Evolutionary conservation across 2,888 invertebrate species (phyloP).

Genomic region (Punctoribates punctum): DNA sequence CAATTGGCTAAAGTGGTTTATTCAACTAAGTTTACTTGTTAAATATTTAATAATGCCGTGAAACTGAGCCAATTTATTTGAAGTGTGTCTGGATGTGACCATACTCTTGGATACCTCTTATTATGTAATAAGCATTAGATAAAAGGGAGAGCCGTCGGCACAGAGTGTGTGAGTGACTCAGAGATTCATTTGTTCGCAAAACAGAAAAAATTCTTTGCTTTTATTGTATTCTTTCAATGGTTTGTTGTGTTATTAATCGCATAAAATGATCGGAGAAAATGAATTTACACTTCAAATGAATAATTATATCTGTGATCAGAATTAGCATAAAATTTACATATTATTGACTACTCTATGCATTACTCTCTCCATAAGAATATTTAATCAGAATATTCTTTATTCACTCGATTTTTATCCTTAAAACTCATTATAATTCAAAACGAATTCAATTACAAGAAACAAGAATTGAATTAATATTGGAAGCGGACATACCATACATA

Average conservation of each 20-base stretch:
- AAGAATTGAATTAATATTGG: too few relatives aligned
- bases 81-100: too few relatives aligned
- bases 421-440: not conserved
- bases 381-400: not conserved
- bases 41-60: too few relatives aligned
- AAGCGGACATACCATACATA: too few relatives aligned
- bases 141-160: too few relatives aligned
- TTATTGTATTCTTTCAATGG: slow-evolving; percentile 11
- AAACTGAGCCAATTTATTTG: too few relatives aligned
- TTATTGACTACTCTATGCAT: not conserved
- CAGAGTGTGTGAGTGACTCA: too few relatives aligned
- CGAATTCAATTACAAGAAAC: not conserved
- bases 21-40: too few relatives aligned
- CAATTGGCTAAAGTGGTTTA: too few relatives aligned
- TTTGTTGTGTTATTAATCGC: not conserved
- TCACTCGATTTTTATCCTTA: not conserved
- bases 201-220: slow-evolving; percentile 1
- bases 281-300: not conserved
- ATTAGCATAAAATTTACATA: slow-evolving; percentile 1
- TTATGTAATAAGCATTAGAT: too few relatives aligned
- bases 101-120: too few relatives aligned
- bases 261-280: not conserved
- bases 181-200: not conserved
- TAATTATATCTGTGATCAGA: not conserved
- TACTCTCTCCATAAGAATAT: not conserved